Base-by-base conservation (phyloP, 1,140 invertebrate species). In the Ptiloglossa arizonensis region DNA sequence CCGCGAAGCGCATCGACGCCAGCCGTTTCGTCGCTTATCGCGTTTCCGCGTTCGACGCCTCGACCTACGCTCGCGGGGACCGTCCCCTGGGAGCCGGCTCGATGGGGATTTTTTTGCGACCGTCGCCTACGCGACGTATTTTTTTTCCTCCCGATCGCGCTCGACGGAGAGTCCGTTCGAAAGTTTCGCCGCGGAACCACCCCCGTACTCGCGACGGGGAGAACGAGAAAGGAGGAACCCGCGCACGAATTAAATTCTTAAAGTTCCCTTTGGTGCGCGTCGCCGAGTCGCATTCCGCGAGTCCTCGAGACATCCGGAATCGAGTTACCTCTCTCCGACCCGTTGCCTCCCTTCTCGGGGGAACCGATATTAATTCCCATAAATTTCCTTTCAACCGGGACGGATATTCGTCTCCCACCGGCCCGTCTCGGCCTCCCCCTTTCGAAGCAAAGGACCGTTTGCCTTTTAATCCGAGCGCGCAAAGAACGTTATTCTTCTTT, bases 361-460 rank as follows among this genome's bases (percentile, higher is more conserved):
- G 89, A 92, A 89, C 90, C 89, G 88, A 93, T 92, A 92, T 93
- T 93, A 93, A 92, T 92, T 92, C 91, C 90, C 92, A 92, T 93
- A 93, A 93, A 93, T 93, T 93, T 93, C 89, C 91, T 91, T 92
- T 92, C 89, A 92, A 91, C 89, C 87, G 82, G 81, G 82, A 89
- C 87, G 89, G 84, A 89, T 89, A 86, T 79, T 69, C 78, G 35
- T 52, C 35, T 29, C 35, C 56, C 35, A 17, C 78, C 57, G 1
- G 13, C 59, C 2, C 29, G 17, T n/a, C 17, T 5, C 56, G 2
- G 9, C 57, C 66, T n/a, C 35, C 24, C 9, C 19, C 24, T 27
- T 24, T 27, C 41, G 67, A 60, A 69, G 70, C 81, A 59, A 73
- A 83, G 71, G 79, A 87, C 89, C 89, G 90, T 91, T 91, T 90